Conservation (phyloP, 2,888 invertebrate genomes). For the Barypeithes pellucidus region DNA sequence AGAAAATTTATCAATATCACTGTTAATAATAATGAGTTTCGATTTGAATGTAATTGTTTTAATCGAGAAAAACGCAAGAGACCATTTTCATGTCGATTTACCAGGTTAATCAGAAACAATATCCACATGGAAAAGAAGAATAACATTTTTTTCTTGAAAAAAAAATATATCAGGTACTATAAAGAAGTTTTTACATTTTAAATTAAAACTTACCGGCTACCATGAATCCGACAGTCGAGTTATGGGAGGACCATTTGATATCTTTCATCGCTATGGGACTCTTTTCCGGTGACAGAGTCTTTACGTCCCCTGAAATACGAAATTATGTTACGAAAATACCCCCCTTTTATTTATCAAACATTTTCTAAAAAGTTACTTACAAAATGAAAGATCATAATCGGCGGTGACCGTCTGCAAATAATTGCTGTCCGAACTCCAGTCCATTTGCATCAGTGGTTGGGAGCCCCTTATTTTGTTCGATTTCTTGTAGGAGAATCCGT, state of each 20-base stretch:
- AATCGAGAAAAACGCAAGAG: too few relatives aligned
- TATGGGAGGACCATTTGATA: conserved; percentile 91
- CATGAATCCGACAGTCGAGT: conserved; percentile 89
- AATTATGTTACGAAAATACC: background rate
- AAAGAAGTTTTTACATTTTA: too few relatives aligned
- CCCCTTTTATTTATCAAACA: background rate
- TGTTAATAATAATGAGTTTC: too few relatives aligned
- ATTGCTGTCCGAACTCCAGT: conserved; percentile 93
- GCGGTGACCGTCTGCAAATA: conserved; percentile 92
- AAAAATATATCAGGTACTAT: too few relatives aligned
- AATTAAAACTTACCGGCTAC: conserved; percentile 84
- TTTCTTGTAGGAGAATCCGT: conserved; percentile 92
- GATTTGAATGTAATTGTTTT: too few relatives aligned
- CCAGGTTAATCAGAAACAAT: too few relatives aligned
- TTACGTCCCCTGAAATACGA: conserved; percentile 84
- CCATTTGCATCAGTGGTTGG: conserved; percentile 88
- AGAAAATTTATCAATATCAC: too few relatives aligned
- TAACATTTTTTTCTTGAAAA: too few relatives aligned
- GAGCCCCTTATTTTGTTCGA: conserved; percentile 90
- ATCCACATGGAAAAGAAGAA: too few relatives aligned
- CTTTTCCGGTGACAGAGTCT: conserved; percentile 88
- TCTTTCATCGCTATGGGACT: conserved; percentile 93
- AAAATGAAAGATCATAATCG: conserved; percentile 91
- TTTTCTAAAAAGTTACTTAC: conserved; percentile 74
- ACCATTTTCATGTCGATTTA: too few relatives aligned